Evolutionary conservation across 2,113 vertebrate species (phyloP), one percentile per base, ranked within the genome.

Genomic region (Isichthys henryi): DNA sequence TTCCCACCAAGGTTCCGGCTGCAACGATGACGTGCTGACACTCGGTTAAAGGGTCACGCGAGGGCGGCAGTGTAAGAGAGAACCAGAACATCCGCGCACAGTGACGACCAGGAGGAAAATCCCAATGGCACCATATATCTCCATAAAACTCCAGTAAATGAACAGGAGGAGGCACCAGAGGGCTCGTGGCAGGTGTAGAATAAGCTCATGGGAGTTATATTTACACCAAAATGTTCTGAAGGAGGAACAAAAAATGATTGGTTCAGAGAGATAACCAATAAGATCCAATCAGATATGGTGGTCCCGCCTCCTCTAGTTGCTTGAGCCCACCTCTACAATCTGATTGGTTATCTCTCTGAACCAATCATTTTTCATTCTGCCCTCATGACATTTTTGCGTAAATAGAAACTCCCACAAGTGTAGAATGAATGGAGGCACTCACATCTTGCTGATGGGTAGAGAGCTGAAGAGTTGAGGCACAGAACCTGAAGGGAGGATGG

Each of bases 1-100:
- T 99, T 99, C 50, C 98, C 98, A 90, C 98, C 98, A 27, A 99
- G 96, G 91, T 94, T 96, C 53, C 97, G 98, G 70, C 98, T 99
- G 89, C 45, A 89, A 2, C 8, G 21, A 31, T 21, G 89, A 52
- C 7, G 4, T 21, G 83, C 10, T 88, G 11, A n/a, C 39, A 23
- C 49, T 86, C 39, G 10, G 13, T 53, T 70, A 90, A 21, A 53
- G 21, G 19, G 6, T n/a, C 43, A 27, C 3, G 23, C 23, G 45
- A 49, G 45, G 74, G 5, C 2, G 35, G 35, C 74, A 43, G 74
- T 80, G 19, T 43, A 80, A 80, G 31, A 19, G 74, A 74, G 27
- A 2, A 80, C 74, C 15, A 31, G 11, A 31, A 31, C 62, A 31
- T 31, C n/a, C 10, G 0, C 35, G 43, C 35, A 19, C 70, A 35